Evolutionary conservation across 35 echinoderm and acorn worm species (phyloP).

Genomic region (Anneissia japonica): DNA sequence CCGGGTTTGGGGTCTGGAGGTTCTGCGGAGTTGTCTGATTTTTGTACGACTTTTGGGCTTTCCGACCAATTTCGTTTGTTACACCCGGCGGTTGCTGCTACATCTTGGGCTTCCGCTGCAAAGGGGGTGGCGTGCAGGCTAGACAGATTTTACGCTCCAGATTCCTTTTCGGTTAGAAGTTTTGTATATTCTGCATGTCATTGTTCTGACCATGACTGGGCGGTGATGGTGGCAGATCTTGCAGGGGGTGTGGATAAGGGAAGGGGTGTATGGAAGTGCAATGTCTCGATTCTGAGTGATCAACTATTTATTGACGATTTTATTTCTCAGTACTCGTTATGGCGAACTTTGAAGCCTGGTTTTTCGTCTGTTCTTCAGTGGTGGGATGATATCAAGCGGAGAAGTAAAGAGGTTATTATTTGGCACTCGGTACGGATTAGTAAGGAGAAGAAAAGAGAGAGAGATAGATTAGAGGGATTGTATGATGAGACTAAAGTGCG

Average conservation of each 20-base stretch:
- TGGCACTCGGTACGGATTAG: not conserved
- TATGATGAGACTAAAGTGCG: not conserved
- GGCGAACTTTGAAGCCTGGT: constrained; percentile 4
- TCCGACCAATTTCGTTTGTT: not conserved
- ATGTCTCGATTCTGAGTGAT: not conserved
- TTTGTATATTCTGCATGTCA: not conserved
- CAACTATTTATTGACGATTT: not conserved
- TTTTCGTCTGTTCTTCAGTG: not conserved
- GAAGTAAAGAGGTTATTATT: not conserved
- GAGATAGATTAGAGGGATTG: not conserved
- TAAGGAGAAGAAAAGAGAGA: not conserved
- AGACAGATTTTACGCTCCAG: not conserved
- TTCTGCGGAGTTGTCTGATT: not conserved
- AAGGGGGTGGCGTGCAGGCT: not conserved
- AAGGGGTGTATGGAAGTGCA: not conserved
- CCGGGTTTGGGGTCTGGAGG: not conserved
- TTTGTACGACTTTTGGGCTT: not conserved
- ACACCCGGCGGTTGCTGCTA: not conserved
- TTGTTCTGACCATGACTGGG: constrained; percentile 2
- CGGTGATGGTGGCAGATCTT: not conserved
- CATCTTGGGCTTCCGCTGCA: not conserved
- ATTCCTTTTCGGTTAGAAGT: not conserved
- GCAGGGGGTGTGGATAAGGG: not conserved
- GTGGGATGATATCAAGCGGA: constrained; percentile 10
- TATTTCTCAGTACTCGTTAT: not conserved